Evolutionary conservation across 2,888 invertebrate genomes (phyloP).

Genomic region (Hypomecis atomaria): DNA sequence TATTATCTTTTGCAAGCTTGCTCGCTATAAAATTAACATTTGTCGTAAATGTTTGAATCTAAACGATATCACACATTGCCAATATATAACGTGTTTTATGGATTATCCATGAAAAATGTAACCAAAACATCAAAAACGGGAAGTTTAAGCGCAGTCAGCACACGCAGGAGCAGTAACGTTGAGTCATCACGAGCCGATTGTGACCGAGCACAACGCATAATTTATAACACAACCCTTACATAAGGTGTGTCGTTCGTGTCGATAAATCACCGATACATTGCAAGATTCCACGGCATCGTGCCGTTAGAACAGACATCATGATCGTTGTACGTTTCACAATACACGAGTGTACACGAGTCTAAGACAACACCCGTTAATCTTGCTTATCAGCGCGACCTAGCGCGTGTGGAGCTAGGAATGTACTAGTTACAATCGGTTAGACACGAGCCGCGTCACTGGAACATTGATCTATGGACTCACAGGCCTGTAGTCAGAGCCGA

Average conservation of each 20-base stretch:
- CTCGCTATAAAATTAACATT: too few relatives aligned
- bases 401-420: constrained; percentile 52
- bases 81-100: too few relatives aligned
- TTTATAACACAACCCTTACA: constrained; percentile 13
- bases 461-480: constrained; percentile 36
- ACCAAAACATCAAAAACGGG: background rate
- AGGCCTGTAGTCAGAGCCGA: constrained; percentile 15
- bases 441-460: constrained; percentile 56
- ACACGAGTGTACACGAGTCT: constrained; percentile 39
- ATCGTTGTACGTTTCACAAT: constrained; percentile 27
- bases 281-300: constrained; percentile 5
- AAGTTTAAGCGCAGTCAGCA: background rate
- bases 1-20: too few relatives aligned
- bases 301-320: constrained; percentile 26
- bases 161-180: background rate
- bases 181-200: constrained; percentile 16
- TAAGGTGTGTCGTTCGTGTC: constrained; percentile 19
- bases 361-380: constrained; percentile 33
- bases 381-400: constrained; percentile 35
- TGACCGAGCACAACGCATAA: constrained; percentile 6
- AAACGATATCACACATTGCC: too few relatives aligned
- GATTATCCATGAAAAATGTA: too few relatives aligned
- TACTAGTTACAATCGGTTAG: constrained; percentile 55
- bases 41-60: too few relatives aligned
- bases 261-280: constrained; percentile 22